These are phyloP conservation scores for Lasioglossum vierecki DNA, from an alignment of 2,888 invertebrate genomes.

Conservation along the genomic window DNA sequence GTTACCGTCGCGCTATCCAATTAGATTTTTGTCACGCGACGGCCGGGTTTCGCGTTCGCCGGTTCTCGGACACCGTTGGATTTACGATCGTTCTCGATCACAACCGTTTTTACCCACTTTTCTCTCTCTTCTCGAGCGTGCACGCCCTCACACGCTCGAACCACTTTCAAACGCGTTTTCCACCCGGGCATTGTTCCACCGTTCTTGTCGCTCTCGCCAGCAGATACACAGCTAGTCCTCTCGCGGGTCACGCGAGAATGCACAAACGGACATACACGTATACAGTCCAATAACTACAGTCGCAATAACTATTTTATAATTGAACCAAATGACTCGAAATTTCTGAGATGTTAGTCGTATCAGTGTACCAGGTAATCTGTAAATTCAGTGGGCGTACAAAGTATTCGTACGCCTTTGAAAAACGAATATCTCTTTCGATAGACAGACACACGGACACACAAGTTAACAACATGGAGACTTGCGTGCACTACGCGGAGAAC, in stretches of 20 bases:
- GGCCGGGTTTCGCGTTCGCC: slow-evolving; percentile 10
- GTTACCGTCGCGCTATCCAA: slow-evolving; percentile 16
- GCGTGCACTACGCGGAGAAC: not conserved
- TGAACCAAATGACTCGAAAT: not conserved
- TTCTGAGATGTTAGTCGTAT: not conserved
- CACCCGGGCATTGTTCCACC: slow-evolving; percentile 55
- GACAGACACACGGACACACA: not conserved
- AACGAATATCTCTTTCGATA: too few relatives aligned
- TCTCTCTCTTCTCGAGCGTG: slow-evolving; percentile 24
- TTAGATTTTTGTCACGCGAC: slow-evolving; percentile 28
- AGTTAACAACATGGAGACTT: not conserved
- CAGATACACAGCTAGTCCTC: not conserved
- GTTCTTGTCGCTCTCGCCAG: slow-evolving; percentile 36
- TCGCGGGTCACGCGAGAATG: not conserved
- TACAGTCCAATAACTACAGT: not conserved
- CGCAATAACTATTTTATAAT: too few relatives aligned
- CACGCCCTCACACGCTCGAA: slow-evolving; percentile 55
- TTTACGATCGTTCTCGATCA: slow-evolving; percentile 55
- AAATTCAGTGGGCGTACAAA: too few relatives aligned
- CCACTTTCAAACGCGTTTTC: slow-evolving; percentile 68
- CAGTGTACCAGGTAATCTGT: not conserved
- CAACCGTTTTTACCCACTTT: slow-evolving; percentile 61
- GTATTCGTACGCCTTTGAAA: too few relatives aligned
- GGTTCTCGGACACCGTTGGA: slow-evolving; percentile 29
- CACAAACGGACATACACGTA: not conserved